Evolutionary conservation across 2,797 vertebrate genomes (phyloP).

Genomic region (Acipenser transmontanus): DNA sequence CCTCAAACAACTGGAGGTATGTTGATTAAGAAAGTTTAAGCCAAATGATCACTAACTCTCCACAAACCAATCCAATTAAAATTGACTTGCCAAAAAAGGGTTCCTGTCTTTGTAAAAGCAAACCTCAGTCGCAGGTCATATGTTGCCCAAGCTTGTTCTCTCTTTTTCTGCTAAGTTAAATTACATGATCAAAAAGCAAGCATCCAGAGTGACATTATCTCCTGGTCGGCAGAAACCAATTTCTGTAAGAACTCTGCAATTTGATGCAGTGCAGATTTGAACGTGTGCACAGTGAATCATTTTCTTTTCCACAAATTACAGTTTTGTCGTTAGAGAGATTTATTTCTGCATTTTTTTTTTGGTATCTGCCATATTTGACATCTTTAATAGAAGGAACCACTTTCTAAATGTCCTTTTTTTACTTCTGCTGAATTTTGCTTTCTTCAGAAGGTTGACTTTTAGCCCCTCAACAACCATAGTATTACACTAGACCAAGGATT

Average conservation of each 20-base stretch:
- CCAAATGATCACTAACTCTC: too few relatives aligned
- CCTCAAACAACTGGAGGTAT: too few relatives aligned
- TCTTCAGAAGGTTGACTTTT: conserved; percentile 13
- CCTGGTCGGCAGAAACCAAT: conserved; percentile 63
- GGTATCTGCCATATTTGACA: conserved; percentile 43
- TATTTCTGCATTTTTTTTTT: conserved; percentile 40
- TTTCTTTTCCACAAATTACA: conserved; percentile 56
- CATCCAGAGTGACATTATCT: conserved; percentile 55
- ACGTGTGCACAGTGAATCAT: conserved; percentile 46
- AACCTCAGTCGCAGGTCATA: background rate
- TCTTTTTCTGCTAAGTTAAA: conserved; percentile 17
- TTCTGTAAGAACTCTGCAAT: conserved; percentile 59
- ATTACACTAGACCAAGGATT: too few relatives aligned
- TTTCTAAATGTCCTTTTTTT: conserved; percentile 23
- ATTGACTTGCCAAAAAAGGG: too few relatives aligned
- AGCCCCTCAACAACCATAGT: too few relatives aligned
- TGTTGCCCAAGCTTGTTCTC: conserved; percentile 32
- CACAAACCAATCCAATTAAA: too few relatives aligned
- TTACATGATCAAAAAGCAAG: conserved; percentile 32
- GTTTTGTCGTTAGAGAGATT: conserved; percentile 59
- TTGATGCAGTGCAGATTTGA: conserved; percentile 53
- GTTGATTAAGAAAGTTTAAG: too few relatives aligned
- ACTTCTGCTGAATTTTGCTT: conserved; percentile 2
- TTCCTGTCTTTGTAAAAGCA: too few relatives aligned
- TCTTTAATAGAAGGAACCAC: conserved; percentile 35